Percentiles rank a stretch among this genome's conserved stretches.
These are phyloP conservation scores for Callopanchax toddi DNA, from an alignment of 2,113 vertebrate genomes.

Conservation along the genomic window DNA sequence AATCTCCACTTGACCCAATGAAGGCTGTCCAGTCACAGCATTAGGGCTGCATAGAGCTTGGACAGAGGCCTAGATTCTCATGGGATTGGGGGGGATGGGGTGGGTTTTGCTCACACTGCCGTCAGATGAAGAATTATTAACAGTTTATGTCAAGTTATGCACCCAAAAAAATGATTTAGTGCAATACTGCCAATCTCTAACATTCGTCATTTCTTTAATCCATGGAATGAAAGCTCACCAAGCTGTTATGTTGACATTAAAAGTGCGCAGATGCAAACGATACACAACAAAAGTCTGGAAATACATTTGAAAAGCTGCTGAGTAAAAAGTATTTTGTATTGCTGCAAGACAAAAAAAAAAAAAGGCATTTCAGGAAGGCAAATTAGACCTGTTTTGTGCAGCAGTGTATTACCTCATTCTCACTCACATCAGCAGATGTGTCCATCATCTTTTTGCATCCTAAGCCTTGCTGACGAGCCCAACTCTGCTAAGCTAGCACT, in stretches of 20 bases:
- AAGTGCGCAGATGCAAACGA: constrained; percentile 10
- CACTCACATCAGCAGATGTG: constrained; percentile 66
- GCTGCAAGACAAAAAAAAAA: constrained; percentile 55
- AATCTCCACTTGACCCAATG: constrained; percentile 77
- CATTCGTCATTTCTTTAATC: constrained; percentile 8
- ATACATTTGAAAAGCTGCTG: constrained; percentile 4
- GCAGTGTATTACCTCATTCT: constrained; percentile 65
- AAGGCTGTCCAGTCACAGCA: constrained; percentile 67
- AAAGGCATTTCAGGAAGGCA: constrained; percentile 54
- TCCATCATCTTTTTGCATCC: constrained; percentile 61
- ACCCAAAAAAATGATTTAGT: not conserved
- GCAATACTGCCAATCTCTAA: not conserved
- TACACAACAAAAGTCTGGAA: not conserved
- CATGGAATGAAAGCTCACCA: constrained; percentile 8
- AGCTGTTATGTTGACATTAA: not conserved
- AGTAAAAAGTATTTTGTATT: constrained; percentile 22
- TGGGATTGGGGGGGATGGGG: constrained; percentile 47
- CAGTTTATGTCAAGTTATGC: constrained; percentile 38
- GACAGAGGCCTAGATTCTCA: constrained; percentile 65
- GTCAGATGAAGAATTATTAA: constrained; percentile 43
- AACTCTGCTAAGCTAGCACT: constrained; percentile 44
- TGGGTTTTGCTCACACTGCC: constrained; percentile 16
- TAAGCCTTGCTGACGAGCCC: constrained; percentile 56
- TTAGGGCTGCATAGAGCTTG: constrained; percentile 58
- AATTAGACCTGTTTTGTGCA: constrained; percentile 59